phyloP scores from a whole-genome alignment of 2,888 invertebrate species.

The Schizotus pectinicornis region DNA sequence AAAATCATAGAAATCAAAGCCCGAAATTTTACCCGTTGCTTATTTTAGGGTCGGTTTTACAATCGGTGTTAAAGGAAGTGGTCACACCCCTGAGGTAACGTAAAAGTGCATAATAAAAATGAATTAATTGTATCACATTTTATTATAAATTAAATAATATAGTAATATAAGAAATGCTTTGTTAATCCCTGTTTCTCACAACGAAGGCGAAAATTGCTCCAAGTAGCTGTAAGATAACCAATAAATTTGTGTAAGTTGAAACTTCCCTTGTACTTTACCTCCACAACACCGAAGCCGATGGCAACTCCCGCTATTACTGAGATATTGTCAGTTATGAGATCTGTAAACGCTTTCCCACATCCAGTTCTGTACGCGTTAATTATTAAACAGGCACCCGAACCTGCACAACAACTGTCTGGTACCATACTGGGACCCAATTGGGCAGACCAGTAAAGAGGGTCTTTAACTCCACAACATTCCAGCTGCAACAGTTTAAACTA shows the following conservation, averaged over 20 bases:
- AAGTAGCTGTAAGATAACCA: conserved; percentile 66
- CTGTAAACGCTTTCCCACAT: conserved; percentile 56
- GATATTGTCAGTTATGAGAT: conserved; percentile 59
- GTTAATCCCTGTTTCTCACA: conserved; percentile 66
- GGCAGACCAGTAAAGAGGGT: conserved; percentile 11
- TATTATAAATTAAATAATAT: conserved; percentile 1
- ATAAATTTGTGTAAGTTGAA: background rate
- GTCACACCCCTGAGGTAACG: too few species aligned
- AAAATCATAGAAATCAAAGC: too few species aligned
- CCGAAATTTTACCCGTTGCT: too few species aligned
- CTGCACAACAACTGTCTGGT: conserved; percentile 25
- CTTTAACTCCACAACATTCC: conserved; percentile 33
- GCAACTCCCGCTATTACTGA: conserved; percentile 68
- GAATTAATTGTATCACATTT: background rate
- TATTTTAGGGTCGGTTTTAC: too few species aligned
- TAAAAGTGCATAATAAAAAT: too few species aligned
- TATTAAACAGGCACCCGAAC: conserved; percentile 28
- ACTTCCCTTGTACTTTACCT: conserved; percentile 60
- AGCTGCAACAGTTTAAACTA: conserved; percentile 25
- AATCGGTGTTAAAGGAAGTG: too few species aligned
- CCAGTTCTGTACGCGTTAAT: conserved; percentile 52
- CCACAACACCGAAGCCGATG: conserved; percentile 69
- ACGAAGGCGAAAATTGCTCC: conserved; percentile 85
- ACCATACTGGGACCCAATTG: background rate
- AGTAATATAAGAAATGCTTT: too few species aligned